These are phyloP conservation scores for Flabesymbios commensalis DNA, from an alignment of 2,888 invertebrate species.

Conservation along the genomic window DNA sequence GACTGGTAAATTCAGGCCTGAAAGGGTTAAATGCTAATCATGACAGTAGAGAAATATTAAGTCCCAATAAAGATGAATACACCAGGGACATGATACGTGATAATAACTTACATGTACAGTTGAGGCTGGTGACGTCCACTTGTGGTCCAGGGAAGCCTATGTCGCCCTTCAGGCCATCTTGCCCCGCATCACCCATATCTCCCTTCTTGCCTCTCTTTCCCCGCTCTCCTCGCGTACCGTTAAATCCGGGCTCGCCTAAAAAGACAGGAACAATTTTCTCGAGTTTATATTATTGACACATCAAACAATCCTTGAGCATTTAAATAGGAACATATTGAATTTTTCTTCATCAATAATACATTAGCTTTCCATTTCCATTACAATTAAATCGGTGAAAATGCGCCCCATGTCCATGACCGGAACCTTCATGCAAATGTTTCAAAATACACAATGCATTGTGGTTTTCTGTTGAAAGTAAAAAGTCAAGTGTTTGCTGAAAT, in stretches of 20 bases:
- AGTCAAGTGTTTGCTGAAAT: too few species aligned
- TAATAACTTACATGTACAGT: slow-evolving; percentile 16
- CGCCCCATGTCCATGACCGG: too few species aligned
- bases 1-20: too few species aligned
- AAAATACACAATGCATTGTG: too few species aligned
- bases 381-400: too few species aligned
- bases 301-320: too few species aligned
- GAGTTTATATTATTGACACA: too few species aligned
- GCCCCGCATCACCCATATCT: slow-evolving; percentile 41
- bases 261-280: too few species aligned
- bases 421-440: too few species aligned
- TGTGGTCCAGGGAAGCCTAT: background rate
- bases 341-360: too few species aligned
- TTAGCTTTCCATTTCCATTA: too few species aligned
- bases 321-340: background rate
- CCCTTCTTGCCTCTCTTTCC: slow-evolving; percentile 40
- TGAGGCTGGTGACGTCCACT: background rate
- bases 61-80: background rate
- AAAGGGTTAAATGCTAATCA: background rate
- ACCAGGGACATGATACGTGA: background rate
- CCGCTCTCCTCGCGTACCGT: slow-evolving; percentile 23
- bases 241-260: slow-evolving; percentile 24
- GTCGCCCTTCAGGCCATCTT: slow-evolving; percentile 37
- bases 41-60: background rate
- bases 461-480: too few species aligned